These are phyloP conservation scores for Petrocephalus microphthalmus DNA, from an alignment of 2,113 vertebrate genomes.

Conservation along the genomic window DNA sequence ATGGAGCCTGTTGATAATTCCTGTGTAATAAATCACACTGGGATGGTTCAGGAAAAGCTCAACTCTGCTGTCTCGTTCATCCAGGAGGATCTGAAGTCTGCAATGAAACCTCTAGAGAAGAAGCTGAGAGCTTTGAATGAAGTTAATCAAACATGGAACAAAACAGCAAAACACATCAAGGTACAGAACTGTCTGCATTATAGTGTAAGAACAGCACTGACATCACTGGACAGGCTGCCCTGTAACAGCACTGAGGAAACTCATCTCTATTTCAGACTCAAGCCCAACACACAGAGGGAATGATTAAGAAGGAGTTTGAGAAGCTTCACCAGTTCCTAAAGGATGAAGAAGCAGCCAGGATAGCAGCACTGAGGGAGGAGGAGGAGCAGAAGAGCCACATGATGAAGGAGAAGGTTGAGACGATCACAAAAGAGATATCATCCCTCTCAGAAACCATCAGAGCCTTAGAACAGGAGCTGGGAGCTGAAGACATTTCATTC, in stretches of 20 bases:
- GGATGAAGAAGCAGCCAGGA: too few relatives aligned
- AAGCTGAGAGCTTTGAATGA: not conserved
- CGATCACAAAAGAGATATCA: too few relatives aligned
- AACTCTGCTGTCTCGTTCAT: not conserved
- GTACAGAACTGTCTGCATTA: not conserved
- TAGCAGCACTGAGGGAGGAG: not conserved
- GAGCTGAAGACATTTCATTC: too few relatives aligned
- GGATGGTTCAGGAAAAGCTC: not conserved
- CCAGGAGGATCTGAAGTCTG: not conserved
- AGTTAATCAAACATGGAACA: not conserved
- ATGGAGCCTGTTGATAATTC: too few relatives aligned
- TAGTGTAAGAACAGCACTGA: too few relatives aligned
- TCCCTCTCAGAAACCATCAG: too few relatives aligned
- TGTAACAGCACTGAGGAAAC: too few relatives aligned
- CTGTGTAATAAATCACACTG: too few relatives aligned
- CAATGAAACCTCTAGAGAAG: not conserved
- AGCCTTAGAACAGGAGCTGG: too few relatives aligned
- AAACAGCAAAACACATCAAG: not conserved
- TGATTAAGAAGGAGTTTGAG: not conserved
- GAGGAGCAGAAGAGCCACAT: not conserved
- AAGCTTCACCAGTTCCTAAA: not conserved
- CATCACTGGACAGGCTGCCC: too few relatives aligned
- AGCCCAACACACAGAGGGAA: not conserved
- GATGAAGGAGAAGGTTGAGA: too few relatives aligned
- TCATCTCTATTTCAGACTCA: not conserved